Evolutionary conservation across 2,797 vertebrate species (phyloP).

Genomic region (Acomys russatus): DNA sequence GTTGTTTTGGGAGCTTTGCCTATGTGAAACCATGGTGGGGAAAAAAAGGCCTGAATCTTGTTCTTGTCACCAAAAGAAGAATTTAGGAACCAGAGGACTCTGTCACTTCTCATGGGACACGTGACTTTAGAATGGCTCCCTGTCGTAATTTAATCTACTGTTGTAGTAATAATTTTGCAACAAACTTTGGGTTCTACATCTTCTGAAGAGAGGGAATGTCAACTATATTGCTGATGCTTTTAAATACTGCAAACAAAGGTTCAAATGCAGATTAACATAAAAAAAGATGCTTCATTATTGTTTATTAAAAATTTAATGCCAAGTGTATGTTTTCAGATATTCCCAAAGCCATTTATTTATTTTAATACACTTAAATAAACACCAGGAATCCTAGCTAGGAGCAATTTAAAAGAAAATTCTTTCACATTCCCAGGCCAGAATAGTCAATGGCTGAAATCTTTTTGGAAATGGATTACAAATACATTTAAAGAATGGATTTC

Average conservation of each 20-base stretch:
- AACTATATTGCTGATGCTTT: slow-evolving; percentile 6
- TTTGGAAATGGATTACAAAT: neutral
- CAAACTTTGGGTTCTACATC: neutral
- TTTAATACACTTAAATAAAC: neutral
- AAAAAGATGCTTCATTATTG: neutral
- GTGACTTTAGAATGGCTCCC: neutral
- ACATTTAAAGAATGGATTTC: neutral
- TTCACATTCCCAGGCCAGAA: neutral
- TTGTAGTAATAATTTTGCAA: neutral
- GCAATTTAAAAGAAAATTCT: neutral
- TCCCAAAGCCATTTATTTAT: neutral
- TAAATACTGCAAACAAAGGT: neutral
- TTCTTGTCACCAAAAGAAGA: neutral
- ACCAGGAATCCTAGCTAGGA: neutral
- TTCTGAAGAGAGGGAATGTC: neutral
- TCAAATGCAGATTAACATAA: neutral
- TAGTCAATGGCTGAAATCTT: neutral
- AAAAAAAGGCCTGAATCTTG: neutral
- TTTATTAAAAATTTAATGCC: slow-evolving; percentile 21
- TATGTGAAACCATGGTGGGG: neutral
- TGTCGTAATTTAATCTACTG: neutral
- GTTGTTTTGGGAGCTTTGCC: neutral
- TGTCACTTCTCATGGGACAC: neutral
- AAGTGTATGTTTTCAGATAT: neutral
- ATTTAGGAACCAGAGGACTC: neutral